Conservation (phyloP, 2,797 vertebrate genomes). For the Rhinoraja longicauda region DNA sequence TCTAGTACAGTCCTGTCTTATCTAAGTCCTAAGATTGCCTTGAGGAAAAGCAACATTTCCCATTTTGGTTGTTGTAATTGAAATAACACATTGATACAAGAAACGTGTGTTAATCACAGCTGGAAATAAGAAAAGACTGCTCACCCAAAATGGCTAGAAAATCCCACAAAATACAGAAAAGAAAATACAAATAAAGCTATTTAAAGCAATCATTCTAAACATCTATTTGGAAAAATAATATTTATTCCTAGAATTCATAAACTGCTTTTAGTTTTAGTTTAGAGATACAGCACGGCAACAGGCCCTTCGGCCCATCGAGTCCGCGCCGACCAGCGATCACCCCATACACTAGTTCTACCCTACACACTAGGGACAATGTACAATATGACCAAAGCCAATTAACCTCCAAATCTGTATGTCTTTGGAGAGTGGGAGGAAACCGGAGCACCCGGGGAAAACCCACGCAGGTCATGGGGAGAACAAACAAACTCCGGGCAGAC, state of each 20-base stretch:
- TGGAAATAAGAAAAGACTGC: neutral
- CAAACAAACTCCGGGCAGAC: no score
- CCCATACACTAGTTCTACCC: no score
- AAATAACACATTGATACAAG: neutral
- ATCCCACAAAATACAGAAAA: neutral
- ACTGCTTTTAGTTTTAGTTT: no score
- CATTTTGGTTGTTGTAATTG: neutral
- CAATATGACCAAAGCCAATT: no score
- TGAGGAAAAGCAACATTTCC: neutral
- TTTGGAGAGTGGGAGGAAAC: no score
- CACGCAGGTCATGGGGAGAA: no score
- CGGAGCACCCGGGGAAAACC: no score
- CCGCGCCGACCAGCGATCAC: no score
- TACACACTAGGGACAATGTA: no score
- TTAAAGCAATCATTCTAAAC: neutral
- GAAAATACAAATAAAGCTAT: conserved; percentile 1
- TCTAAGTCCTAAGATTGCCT: neutral
- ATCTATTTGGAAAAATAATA: neutral
- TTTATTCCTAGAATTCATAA: neutral
- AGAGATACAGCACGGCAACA: no score
- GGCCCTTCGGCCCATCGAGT: no score
- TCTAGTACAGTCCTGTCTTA: neutral
- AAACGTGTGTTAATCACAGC: neutral
- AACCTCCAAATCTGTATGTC: no score
- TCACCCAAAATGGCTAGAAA: neutral